These are phyloP conservation scores for Magallana ariakensis DNA, from an alignment of 1,140 invertebrate genomes.

Conservation along the genomic window DNA sequence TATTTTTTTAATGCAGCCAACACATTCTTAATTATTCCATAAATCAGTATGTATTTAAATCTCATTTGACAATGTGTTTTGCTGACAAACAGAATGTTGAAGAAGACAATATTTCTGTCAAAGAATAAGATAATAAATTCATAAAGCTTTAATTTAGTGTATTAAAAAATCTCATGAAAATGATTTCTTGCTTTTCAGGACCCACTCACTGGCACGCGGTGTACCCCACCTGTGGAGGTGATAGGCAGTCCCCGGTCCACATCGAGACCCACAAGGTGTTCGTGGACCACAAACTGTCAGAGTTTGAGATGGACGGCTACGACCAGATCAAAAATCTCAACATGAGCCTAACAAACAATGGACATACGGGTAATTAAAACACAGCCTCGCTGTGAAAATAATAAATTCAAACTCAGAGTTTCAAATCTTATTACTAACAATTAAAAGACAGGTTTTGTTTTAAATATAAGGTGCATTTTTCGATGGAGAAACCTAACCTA, in stretches of 20 bases:
- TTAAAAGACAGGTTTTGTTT: too few species aligned
- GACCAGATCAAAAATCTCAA: neutral
- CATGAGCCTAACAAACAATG: slow-evolving; percentile 42
- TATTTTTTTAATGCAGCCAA: neutral
- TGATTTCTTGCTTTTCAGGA: neutral
- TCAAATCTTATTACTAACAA: too few species aligned
- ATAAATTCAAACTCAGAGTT: too few species aligned
- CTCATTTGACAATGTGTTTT: too few species aligned
- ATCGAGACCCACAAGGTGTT: slow-evolving; percentile 60
- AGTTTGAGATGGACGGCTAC: slow-evolving; percentile 44
- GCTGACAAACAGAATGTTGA: too few species aligned
- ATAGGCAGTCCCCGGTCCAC: slow-evolving; percentile 68
- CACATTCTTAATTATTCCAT: too few species aligned
- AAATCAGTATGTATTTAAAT: too few species aligned
- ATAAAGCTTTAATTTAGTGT: neutral
- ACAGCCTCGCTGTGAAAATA: neutral
- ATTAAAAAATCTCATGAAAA: neutral
- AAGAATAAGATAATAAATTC: neutral
- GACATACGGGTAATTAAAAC: slow-evolving; percentile 42
- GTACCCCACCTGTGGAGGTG: slow-evolving; percentile 63
- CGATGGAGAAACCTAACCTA: too few species aligned
- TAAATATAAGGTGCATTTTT: too few species aligned
- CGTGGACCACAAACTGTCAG: slow-evolving; percentile 41
- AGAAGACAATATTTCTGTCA: neutral
- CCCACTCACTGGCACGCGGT: slow-evolving; percentile 57